phyloP scores from a whole-genome alignment of 2,113 vertebrate species.

The Struthidea cinerea region DNA sequence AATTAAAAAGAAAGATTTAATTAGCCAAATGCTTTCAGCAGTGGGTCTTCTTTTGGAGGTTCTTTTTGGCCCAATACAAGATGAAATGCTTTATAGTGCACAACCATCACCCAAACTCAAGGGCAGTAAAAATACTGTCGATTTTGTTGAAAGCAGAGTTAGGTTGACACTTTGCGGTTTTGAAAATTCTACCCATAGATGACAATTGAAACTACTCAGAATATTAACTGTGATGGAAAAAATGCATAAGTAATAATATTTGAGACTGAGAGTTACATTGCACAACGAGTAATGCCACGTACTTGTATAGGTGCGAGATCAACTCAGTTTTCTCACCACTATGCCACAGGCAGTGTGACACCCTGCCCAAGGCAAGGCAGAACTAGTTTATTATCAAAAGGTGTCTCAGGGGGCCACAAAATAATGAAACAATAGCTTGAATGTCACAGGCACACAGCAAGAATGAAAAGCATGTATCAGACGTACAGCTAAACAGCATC shows the following conservation, averaged over 20 bases:
- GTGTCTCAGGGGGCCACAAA: not conserved
- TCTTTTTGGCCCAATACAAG: not conserved
- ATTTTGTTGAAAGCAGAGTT: not conserved
- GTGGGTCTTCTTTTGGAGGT: not conserved
- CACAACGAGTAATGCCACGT: not conserved
- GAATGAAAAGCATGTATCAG: not conserved
- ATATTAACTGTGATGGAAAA: conserved; percentile 28
- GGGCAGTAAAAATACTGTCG: not conserved
- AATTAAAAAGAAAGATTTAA: not conserved
- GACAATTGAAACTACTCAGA: conserved; percentile 28
- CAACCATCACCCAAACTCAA: not conserved
- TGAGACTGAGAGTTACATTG: not conserved
- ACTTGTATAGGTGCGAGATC: not conserved
- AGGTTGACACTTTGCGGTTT: not conserved
- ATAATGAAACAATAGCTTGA: not conserved
- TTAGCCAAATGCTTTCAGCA: not conserved
- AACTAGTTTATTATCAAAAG: not conserved
- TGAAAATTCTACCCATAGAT: not conserved
- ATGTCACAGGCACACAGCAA: not conserved
- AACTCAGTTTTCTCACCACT: not conserved
- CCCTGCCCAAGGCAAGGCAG: not conserved
- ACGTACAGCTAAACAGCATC: not conserved
- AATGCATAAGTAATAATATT: not conserved
- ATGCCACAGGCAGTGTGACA: not conserved
- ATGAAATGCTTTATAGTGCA: not conserved